phyloP scores from a whole-genome alignment of 1,140 invertebrate genomes.

The Akabosia matsudoensis region DNA sequence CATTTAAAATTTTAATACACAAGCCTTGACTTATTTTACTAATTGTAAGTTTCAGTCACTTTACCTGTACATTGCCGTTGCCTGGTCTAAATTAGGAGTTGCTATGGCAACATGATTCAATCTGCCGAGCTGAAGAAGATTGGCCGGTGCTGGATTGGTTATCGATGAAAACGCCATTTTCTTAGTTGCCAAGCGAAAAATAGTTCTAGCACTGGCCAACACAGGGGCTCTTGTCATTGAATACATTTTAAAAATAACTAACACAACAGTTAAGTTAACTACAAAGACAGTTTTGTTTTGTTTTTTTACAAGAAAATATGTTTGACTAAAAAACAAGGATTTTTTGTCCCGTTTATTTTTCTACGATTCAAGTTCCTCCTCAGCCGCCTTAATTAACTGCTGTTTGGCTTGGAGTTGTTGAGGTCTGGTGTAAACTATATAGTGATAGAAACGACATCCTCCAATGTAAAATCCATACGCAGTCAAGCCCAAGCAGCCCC shows the following conservation, averaged over 20 bases:
- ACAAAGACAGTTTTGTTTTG: too few species aligned
- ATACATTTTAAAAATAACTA: too few species aligned
- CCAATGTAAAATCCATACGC: constrained; percentile 35
- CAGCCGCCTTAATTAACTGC: constrained; percentile 14
- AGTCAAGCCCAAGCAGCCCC: constrained; percentile 40
- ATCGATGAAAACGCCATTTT: constrained; percentile 2
- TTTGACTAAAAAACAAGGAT: neutral
- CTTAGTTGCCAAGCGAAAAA: too few species aligned
- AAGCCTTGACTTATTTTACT: too few species aligned
- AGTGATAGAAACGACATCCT: constrained; percentile 32
- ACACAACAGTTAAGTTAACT: too few species aligned
- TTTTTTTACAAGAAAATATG: neutral
- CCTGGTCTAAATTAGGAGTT: constrained; percentile 57
- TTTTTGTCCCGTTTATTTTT: neutral
- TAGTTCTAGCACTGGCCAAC: too few species aligned
- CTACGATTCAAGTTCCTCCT: constrained; percentile 6
- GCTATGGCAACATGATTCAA: constrained; percentile 64
- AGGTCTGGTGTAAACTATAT: constrained; percentile 34
- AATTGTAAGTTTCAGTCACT: too few species aligned
- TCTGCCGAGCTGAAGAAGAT: constrained; percentile 53
- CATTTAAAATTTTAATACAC: too few species aligned
- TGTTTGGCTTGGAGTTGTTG: constrained; percentile 23
- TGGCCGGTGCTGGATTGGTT: neutral
- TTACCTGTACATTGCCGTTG: constrained; percentile 55
- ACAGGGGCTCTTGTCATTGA: too few species aligned